Base-by-base conservation (phyloP, 2,113 vertebrate species). In the Gadus macrocephalus region DNA sequence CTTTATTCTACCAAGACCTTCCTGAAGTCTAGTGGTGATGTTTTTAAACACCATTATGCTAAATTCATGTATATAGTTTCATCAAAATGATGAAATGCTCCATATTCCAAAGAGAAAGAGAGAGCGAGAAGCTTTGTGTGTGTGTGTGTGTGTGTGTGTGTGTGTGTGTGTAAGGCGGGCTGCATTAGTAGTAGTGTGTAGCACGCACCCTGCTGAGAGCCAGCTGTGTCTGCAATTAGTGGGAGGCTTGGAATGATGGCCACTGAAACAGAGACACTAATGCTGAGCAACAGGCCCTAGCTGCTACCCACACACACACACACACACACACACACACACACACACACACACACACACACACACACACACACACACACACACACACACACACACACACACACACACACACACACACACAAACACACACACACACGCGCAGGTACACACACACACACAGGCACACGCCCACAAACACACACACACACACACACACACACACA, bases 161-260 rank as follows among this genome's bases (percentile, higher is more conserved):
- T 49, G 42, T 49, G 42, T 49, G 42, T 49, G 42, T 49, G 42
- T 49, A 4, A 42, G 38, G 38, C 38, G 11, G 38, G 11, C 12
- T 62, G 60, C 14, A 9, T 5, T 7, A 12, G 5, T 62, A 22
- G 60, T 19, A 25, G 25, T 25, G 25, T 25, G 25, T 53, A 71
- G 73, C 66, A 79, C 9, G 53, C 60, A 86, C 92, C 95, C 94
- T 84, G 95, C 94, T 98, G 96, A 92, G 95, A 93, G 92, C 97
- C 97, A 99, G 96, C 97, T 99, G 96, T 98, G 96, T 94, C 93
- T 94, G 95, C 96, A 98, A 98, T 98, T 98, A 99, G 95, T 95
- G 94, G 95, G 94, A 97, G 94, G 95, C 94, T 95, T 94, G 93
- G 93, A 97, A 98, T 95, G 95, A 96, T 95, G 95, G 95, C 96